Conservation (phyloP, 1,140 invertebrate genomes). For the Trichogramma pretiosum region DNA sequence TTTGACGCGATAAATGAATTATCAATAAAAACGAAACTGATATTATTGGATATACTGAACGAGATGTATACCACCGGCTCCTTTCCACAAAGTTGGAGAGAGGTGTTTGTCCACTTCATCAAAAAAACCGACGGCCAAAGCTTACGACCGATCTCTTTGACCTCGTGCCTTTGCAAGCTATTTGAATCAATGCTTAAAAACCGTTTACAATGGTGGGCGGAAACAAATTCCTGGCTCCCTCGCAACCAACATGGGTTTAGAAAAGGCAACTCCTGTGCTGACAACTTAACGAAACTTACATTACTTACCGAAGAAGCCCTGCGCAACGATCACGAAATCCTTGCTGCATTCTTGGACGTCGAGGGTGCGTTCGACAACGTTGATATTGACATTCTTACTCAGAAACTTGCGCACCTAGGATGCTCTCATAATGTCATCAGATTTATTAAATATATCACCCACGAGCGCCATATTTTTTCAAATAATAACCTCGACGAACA, state of each 20-base stretch:
- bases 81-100: slow-evolving; percentile 1
- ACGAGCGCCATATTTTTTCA: too few relatives aligned
- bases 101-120: slow-evolving; percentile 10
- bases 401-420: neutral
- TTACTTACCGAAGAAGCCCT: neutral
- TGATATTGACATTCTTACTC: neutral
- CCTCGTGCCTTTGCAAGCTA: slow-evolving; percentile 13
- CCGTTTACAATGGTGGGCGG: slow-evolving; percentile 1
- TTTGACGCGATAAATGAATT: neutral
- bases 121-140: slow-evolving; percentile 10
- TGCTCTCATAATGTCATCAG: neutral
- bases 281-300: neutral
- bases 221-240: neutral
- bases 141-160: slow-evolving; percentile 10
- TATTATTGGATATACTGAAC: neutral
- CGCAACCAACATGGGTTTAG: neutral
- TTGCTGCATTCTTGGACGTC: slow-evolving; percentile 4
- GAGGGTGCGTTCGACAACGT: slow-evolving; percentile 8
- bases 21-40: neutral
- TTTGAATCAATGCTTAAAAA: slow-evolving; percentile 16
- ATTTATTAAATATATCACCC: slow-evolving; percentile 4
- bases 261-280: neutral
- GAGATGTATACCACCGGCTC: neutral
- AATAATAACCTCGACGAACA: too few relatives aligned
- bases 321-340: neutral